phyloP scores from a whole-genome alignment of 2,888 invertebrate species.

The Drosophila fulvimacula region DNA sequence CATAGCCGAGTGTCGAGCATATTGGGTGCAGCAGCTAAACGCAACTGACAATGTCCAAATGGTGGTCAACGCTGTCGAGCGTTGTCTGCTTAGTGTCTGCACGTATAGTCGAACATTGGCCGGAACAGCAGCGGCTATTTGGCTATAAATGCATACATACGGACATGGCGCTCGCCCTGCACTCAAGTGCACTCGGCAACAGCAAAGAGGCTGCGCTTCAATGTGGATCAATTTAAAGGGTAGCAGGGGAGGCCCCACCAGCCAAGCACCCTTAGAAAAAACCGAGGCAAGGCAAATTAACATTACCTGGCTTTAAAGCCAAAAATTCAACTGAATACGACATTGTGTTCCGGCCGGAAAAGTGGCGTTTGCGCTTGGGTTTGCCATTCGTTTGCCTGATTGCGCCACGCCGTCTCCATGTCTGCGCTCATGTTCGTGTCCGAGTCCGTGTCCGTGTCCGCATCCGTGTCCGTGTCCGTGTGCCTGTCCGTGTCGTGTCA shows the following conservation, averaged over 20 bases:
- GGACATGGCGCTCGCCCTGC: not conserved
- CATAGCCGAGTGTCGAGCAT: not conserved
- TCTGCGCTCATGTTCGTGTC: constrained; percentile 17
- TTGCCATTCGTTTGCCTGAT: constrained; percentile 54
- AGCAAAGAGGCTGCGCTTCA: constrained; percentile 28
- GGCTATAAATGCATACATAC: not conserved
- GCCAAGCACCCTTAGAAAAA: not conserved
- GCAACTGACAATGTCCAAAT: constrained; percentile 22
- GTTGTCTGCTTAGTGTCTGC: constrained; percentile 71
- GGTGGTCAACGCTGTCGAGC: constrained; percentile 45
- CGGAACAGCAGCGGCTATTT: constrained; percentile 7
- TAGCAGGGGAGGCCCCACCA: not conserved
- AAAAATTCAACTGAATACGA: constrained; percentile 47
- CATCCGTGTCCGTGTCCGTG: constrained; percentile 14
- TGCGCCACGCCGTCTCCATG: constrained; percentile 55
- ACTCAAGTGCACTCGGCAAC: constrained; percentile 5
- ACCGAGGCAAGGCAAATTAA: constrained; percentile 3
- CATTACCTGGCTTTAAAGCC: constrained; percentile 52
- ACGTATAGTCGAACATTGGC: constrained; percentile 21
- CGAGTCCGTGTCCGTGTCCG: constrained; percentile 1
- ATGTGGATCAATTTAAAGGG: not conserved
- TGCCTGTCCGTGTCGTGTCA: constrained; percentile 58
- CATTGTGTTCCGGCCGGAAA: constrained; percentile 40
- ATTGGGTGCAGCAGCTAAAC: not conserved
- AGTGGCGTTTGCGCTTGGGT: constrained; percentile 49